These are phyloP conservation scores for Cercopithecus petaurista DNA, from an alignment of 2,797 vertebrate species.

Conservation along the genomic window DNA sequence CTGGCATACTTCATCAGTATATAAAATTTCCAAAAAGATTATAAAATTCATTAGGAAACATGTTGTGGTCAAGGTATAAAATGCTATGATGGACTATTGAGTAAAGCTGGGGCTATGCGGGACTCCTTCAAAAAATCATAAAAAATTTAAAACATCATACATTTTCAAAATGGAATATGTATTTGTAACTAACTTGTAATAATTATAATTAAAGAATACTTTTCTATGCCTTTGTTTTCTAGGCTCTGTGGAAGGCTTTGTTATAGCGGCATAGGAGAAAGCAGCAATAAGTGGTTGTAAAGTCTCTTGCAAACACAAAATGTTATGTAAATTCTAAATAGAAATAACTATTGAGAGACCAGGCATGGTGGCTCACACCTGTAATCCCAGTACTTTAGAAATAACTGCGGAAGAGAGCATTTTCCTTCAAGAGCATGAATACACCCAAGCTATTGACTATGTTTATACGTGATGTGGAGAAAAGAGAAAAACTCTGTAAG, in stretches of 20 bases:
- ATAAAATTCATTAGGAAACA: not conserved
- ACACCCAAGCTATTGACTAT: not conserved
- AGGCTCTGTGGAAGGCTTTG: not conserved
- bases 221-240: not conserved
- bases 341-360: not conserved
- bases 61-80: not conserved
- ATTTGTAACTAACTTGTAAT: not conserved
- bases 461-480: not conserved
- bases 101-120: not conserved
- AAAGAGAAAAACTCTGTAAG: not conserved
- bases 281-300: not conserved
- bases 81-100: not conserved
- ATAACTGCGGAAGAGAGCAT: not conserved
- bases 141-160: not conserved
- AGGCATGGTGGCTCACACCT: too few relatives aligned
- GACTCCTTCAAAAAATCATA: not conserved
- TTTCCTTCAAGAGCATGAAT: not conserved
- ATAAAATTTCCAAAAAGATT: not conserved
- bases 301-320: not conserved
- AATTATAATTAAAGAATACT: not conserved
- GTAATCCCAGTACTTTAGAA: not conserved
- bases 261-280: not conserved
- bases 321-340: not conserved
- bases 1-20: not conserved
- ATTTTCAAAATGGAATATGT: not conserved